Evolutionary conservation across 2,888 invertebrate species (phyloP).

Genomic region (Rhorus exstirpatorius): DNA sequence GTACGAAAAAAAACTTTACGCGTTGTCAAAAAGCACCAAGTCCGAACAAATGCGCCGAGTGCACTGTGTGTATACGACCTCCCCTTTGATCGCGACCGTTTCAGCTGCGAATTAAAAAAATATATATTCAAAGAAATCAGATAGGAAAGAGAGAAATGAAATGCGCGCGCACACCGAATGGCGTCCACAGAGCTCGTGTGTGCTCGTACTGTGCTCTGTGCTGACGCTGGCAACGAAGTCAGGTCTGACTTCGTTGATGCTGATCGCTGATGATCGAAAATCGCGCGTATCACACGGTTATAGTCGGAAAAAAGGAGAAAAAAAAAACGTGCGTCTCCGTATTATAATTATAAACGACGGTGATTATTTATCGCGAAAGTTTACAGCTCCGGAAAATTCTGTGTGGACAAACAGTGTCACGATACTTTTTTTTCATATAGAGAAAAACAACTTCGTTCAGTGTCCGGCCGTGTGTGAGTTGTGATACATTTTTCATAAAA

Average conservation of each 20-base stretch:
- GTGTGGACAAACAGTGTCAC: too few species aligned
- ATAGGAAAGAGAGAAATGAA: conserved; percentile 22
- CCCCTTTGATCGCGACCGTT: too few species aligned
- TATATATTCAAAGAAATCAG: too few species aligned
- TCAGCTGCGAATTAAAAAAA: too few species aligned
- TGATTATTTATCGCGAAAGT: conserved; percentile 24
- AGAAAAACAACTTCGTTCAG: conserved; percentile 28
- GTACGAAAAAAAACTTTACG: conserved; percentile 27
- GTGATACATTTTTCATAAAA: conserved; percentile 40
- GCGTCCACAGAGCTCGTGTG: conserved; percentile 65
- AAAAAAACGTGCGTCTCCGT: background rate
- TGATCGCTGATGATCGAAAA: conserved; percentile 63
- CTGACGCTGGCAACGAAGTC: conserved; percentile 34
- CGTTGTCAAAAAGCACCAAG: too few species aligned
- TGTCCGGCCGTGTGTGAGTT: conserved; percentile 27
- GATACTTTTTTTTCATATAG: conserved; percentile 23
- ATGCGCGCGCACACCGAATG: conserved; percentile 69
- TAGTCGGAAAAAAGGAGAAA: background rate
- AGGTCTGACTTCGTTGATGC: background rate
- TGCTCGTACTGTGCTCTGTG: conserved; percentile 21
- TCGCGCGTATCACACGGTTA: conserved; percentile 61
- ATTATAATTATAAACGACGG: conserved; percentile 17
- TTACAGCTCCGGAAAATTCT: too few species aligned
- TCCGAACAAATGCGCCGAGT: conserved; percentile 48
- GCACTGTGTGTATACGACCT: too few species aligned